phyloP scores from a whole-genome alignment of 2,888 invertebrate genomes.

The Oxytorus armatus region DNA sequence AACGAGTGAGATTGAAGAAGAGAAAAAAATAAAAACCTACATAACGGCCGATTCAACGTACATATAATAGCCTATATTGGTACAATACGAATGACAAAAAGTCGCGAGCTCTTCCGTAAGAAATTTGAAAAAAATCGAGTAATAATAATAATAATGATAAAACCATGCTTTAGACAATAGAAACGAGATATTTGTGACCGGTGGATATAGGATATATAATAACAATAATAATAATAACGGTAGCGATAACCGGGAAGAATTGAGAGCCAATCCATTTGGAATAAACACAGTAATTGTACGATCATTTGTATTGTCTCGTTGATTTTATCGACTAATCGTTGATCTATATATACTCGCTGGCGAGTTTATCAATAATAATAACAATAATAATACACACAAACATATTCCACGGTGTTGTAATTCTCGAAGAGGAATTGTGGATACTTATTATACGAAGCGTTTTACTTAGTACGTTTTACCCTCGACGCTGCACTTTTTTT shows the following conservation, averaged over 20 bases:
- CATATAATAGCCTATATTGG: constrained; percentile 16
- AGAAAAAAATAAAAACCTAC: constrained; percentile 1
- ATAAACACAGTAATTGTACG: constrained; percentile 68
- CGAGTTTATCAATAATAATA: constrained; percentile 60
- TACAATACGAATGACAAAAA: constrained; percentile 42
- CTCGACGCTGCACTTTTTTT: background rate
- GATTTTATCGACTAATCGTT: constrained; percentile 63
- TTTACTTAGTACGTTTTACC: constrained; percentile 18
- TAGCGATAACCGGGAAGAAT: constrained; percentile 53
- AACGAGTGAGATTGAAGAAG: constrained; percentile 22
- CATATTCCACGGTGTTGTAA: constrained; percentile 43
- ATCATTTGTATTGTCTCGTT: constrained; percentile 65
- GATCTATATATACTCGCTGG: constrained; percentile 64
- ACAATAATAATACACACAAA: constrained; percentile 31
- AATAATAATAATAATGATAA: constrained; percentile 25
- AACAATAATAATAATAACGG: constrained; percentile 42
- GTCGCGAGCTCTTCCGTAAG: constrained; percentile 60
- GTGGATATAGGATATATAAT: constrained; percentile 59
- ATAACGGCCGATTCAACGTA: constrained; percentile 51
- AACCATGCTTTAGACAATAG: constrained; percentile 64
- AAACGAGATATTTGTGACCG: constrained; percentile 61
- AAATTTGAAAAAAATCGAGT: constrained; percentile 35
- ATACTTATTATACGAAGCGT: constrained; percentile 15
- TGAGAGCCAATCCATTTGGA: constrained; percentile 63
- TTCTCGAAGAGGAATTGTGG: constrained; percentile 23